Percentiles rank a stretch among this genome's conserved stretches.
Conservation (phyloP, 2,888 invertebrate species). For the Eilema griseolum region DNA sequence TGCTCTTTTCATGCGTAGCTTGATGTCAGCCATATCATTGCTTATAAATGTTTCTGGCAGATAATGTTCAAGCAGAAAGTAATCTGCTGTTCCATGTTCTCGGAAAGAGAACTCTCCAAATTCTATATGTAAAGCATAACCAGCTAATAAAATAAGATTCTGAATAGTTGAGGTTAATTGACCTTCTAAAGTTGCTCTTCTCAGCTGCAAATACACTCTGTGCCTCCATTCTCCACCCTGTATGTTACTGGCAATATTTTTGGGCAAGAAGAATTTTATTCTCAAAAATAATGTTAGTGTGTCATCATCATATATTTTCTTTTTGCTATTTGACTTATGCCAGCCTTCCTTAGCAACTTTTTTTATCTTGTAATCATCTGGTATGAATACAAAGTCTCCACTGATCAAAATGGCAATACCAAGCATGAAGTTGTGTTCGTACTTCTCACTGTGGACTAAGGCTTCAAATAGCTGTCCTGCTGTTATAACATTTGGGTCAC, state of each 20-base stretch:
- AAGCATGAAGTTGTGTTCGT: constrained; percentile 92
- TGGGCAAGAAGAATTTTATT: constrained; percentile 93
- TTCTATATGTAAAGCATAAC: constrained; percentile 94
- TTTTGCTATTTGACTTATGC: constrained; percentile 77
- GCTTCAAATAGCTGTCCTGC: constrained; percentile 91
- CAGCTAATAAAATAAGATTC: constrained; percentile 91
- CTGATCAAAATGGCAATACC: constrained; percentile 91
- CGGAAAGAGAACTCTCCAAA: constrained; percentile 91
- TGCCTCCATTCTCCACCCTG: constrained; percentile 90
- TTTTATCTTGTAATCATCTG: constrained; percentile 92
- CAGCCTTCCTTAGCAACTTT: constrained; percentile 91
- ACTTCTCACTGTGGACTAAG: constrained; percentile 89
- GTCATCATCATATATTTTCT: constrained; percentile 65
- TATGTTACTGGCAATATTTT: constrained; percentile 89
- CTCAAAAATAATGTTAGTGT: constrained; percentile 91
- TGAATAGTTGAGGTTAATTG: constrained; percentile 90
- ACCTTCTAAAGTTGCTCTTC: constrained; percentile 93
- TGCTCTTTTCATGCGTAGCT: constrained; percentile 80
- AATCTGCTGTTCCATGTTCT: constrained; percentile 91
- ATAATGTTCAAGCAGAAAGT: constrained; percentile 94
- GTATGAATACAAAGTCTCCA: constrained; percentile 94
- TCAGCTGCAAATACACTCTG: constrained; percentile 92
- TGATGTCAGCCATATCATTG: constrained; percentile 80
- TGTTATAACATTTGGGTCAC: constrained; percentile 90
- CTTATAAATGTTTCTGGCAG: constrained; percentile 89